Percentiles rank a stretch among this genome's conserved stretches.
Evolutionary conservation across 2,797 vertebrate species (phyloP).

Genomic region (Thalassophryne amazonica): DNA sequence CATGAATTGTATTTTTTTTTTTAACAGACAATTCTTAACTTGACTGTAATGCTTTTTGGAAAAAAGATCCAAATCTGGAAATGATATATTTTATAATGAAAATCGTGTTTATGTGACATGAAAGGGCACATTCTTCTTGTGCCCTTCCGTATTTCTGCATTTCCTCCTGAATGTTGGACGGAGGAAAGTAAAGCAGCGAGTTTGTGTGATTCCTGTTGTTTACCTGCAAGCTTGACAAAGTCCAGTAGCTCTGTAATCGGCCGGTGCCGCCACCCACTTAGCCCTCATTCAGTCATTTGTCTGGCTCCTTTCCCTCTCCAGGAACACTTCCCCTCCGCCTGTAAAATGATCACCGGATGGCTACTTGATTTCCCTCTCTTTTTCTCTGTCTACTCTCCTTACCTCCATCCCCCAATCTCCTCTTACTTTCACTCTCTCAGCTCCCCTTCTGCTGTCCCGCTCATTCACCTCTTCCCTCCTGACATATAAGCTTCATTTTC

Average conservation of each 20-base stretch:
- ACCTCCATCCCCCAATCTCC: slow-evolving; percentile 24
- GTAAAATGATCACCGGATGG: slow-evolving; percentile 84
- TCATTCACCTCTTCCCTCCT: slow-evolving; percentile 5
- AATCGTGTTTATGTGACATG: too few relatives aligned
- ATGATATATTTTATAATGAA: too few relatives aligned
- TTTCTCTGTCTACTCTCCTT: slow-evolving; percentile 38
- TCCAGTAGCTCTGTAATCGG: slow-evolving; percentile 30
- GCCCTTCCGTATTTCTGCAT: background rate
- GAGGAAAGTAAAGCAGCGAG: background rate
- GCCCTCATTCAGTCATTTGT: slow-evolving; percentile 84
- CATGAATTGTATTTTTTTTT: too few relatives aligned
- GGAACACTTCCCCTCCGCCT: slow-evolving; percentile 80
- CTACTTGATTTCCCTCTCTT: slow-evolving; percentile 69
- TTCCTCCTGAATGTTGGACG: background rate
- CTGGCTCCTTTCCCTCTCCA: slow-evolving; percentile 85
- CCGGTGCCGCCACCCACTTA: slow-evolving; percentile 70
- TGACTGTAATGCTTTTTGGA: too few relatives aligned
- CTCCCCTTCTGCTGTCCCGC: slow-evolving; percentile 11
- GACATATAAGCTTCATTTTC: slow-evolving; percentile 38
- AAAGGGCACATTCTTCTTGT: too few relatives aligned
- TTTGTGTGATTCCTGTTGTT: slow-evolving; percentile 14
- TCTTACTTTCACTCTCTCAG: slow-evolving; percentile 47
- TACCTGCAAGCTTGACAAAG: slow-evolving; percentile 45
- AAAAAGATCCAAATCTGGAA: too few relatives aligned
- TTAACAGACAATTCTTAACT: too few relatives aligned